Evolutionary conservation across 1,140 invertebrate species (phyloP), one percentile per base, ranked within the genome.

Genomic region (Drosophila santomea): DNA sequence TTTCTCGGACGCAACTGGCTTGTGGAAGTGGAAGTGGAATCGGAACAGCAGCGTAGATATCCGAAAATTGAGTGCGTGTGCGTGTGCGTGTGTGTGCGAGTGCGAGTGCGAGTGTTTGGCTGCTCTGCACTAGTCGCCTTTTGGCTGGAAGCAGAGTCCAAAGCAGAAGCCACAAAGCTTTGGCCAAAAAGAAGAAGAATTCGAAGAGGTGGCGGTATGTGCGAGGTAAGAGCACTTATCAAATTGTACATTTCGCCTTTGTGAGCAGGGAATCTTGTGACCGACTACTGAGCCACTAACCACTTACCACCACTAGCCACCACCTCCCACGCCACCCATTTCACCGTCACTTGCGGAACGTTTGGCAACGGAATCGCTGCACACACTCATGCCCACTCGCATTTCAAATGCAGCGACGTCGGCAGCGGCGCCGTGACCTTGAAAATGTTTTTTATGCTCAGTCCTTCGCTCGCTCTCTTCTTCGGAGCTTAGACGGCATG

Each of bases 401-500:
- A 79, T 76, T 86, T 66, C 35, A 79, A 86, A 82, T 88, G 82
- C 83, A 85, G 61, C 78, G 36, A 57, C 59, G 52, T 47, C 47
- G 48, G 10, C 71, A 50, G 35, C 56, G 51, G 41, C 54, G 41
- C 41, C 64, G 32, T 79, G 83, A 86, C 83, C 83, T 86, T 86
- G 83, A 88, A 79, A 88, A 64, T 41, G 15, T 39, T 56, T 69
- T 43, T 52, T 80, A 54, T 58, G 25, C 20, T 61, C 47, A 20
- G 6, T 66, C 25, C 45, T 57, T 17, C 38, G 12, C 61, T 60
- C 14, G n/a, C 48, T 57, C 45, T 50, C 28, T 54, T 17, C 12
- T 54, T 4, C 15, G 32, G 11, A 45, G 59, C 51, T 41, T n/a
- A 71, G n/a, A 32, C 45, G 78, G 57, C 78, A 75, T 74, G 80